These are phyloP conservation scores for Gallinago solitaria DNA, from an alignment of 2,797 vertebrate species.

Conservation along the genomic window DNA sequence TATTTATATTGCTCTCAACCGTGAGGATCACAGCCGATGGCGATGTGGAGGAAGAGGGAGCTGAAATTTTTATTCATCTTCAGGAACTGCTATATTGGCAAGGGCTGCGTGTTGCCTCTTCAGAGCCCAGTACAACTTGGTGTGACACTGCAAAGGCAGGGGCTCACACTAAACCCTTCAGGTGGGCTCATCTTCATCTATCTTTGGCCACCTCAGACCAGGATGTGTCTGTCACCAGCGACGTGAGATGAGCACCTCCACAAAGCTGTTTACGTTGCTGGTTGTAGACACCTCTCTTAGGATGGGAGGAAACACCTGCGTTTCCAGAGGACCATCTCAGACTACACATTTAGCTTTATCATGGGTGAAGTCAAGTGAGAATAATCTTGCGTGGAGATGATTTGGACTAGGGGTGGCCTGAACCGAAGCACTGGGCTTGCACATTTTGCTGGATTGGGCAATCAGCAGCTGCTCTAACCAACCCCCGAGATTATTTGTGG, in stretches of 20 bases:
- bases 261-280: neutral
- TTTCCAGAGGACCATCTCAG: neutral
- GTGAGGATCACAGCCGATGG: neutral
- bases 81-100: neutral
- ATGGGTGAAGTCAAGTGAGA: neutral
- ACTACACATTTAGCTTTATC: neutral
- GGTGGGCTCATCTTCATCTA: neutral
- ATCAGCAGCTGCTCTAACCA: neutral
- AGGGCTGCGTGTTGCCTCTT: neutral
- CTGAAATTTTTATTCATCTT: neutral
- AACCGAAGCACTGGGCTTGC: neutral
- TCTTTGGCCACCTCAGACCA: neutral
- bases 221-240: neutral
- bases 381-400: neutral
- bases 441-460: neutral
- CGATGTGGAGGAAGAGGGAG: accelerated
- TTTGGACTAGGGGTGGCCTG: neutral
- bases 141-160: neutral
- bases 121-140: neutral
- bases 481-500: neutral
- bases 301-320: neutral
- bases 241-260: neutral
- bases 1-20: neutral
- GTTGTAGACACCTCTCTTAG: too few relatives aligned
- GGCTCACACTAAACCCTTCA: neutral